These are phyloP conservation scores for Hormaphis cornu DNA, from an alignment of 1,140 invertebrate genomes.

Conservation along the genomic window DNA sequence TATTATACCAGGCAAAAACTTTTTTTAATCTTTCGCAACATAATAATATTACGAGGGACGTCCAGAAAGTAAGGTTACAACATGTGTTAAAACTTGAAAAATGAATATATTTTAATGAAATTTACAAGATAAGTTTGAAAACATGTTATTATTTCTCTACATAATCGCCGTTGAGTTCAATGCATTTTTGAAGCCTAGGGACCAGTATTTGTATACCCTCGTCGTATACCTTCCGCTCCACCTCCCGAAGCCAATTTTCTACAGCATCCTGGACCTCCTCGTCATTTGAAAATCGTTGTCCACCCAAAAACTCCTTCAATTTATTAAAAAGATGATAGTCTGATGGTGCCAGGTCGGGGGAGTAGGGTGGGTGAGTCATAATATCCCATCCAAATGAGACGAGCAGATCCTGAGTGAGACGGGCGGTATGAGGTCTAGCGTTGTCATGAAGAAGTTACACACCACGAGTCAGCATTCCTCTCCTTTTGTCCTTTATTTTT, in stretches of 20 bases:
- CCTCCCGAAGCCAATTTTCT: neutral
- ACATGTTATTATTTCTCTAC: slow-evolving; percentile 20
- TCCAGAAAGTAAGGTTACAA: too few species aligned
- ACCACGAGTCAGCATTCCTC: too few species aligned
- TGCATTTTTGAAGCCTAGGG: slow-evolving; percentile 4
- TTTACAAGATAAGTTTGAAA: too few species aligned
- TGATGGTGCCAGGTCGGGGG: slow-evolving; percentile 39
- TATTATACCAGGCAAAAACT: too few species aligned
- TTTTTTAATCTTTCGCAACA: too few species aligned
- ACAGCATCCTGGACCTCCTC: slow-evolving; percentile 16
- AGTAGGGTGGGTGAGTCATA: slow-evolving; percentile 40
- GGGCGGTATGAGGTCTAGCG: too few species aligned
- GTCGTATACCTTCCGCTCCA: slow-evolving; percentile 6
- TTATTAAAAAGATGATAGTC: slow-evolving; percentile 39
- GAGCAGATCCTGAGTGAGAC: slow-evolving; percentile 16
- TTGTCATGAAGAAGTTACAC: too few species aligned
- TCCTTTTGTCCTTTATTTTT: too few species aligned
- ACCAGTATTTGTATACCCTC: slow-evolving; percentile 16
- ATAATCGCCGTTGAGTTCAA: slow-evolving; percentile 18
- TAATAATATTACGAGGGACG: too few species aligned
- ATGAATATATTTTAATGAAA: too few species aligned
- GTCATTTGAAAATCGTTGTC: slow-evolving; percentile 30
- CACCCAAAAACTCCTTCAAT: slow-evolving; percentile 33
- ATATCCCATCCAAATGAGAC: slow-evolving; percentile 39
- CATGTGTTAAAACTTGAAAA: too few species aligned